Evolutionary conservation across 2,888 invertebrate genomes (phyloP), one percentile per base, ranked within the genome.

Genomic region (Dascillus cervinus): DNA sequence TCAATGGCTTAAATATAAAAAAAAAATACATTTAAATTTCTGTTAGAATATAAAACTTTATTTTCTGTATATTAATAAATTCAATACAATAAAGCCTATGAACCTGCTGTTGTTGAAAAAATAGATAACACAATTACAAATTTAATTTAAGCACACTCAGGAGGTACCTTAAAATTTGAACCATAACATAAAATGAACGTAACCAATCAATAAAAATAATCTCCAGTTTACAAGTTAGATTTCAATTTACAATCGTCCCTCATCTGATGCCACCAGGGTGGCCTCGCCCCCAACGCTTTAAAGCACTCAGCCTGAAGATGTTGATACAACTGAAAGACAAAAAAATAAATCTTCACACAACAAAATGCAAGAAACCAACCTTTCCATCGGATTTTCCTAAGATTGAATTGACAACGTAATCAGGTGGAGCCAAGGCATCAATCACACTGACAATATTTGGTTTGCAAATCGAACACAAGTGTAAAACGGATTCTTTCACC

Each of bases 371-470:
- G 12, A 8, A 53, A 62, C 63, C 52, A 85, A n/a, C 86, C 68
- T 79, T 74, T 41, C 94, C 94, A 68, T 92, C 86, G 13, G 89
- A 80, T 53, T 71, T 75, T 29, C 87, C 94, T 10, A 94, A 71
- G 17, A 85, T 81, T 0, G 92, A 92, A 64, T 90, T 85, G 8
- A 94, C 68, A 17, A 90, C 78, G 58, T 85, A 91, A 66, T 94
- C 94, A 0, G 92, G 84, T 1, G 90, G 90, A 2, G 92, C 85
- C 13, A 94, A 69, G 13, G 83, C 83, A 60, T 95, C 94, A 2
- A 82, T 85, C 2, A 92, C 72, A 2, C 78, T 66, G 1, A 92
- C 77, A 1, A 83, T 72, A 20, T 89, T 83, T 5, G 75, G 70
- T 62, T 84, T 85, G n/a, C 91, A 52, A 9, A 72, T 69, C 0